Conservation (phyloP, 2,888 invertebrate species). For the Cylindroiulus punctatus region DNA sequence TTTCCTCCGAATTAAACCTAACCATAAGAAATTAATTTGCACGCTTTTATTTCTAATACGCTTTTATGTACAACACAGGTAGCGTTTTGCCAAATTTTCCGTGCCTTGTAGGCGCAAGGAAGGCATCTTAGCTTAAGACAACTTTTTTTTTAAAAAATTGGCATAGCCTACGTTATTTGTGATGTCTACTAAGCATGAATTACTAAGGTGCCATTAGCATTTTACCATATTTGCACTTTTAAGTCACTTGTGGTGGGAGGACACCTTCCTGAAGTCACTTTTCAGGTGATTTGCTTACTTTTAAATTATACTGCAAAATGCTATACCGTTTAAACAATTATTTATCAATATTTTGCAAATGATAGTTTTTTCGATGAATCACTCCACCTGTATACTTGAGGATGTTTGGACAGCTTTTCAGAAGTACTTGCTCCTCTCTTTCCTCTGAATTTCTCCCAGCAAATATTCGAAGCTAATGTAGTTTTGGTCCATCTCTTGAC, state of each 20-base stretch:
- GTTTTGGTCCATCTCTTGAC: conserved; percentile 1
- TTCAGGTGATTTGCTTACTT: too few relatives aligned
- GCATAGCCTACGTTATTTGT: too few relatives aligned
- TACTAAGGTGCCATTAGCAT: too few relatives aligned
- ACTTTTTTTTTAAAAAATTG: too few relatives aligned
- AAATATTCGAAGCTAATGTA: neutral
- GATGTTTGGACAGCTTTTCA: neutral
- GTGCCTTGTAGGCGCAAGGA: neutral
- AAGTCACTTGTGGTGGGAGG: too few relatives aligned
- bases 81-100: neutral
- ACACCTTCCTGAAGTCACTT: too few relatives aligned
- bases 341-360: too few relatives aligned
- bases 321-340: neutral
- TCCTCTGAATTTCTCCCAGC: neutral
- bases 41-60: neutral
- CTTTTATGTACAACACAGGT: neutral
- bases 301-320: too few relatives aligned
- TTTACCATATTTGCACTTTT: too few relatives aligned
- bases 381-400: neutral
- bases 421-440: neutral
- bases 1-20: neutral
- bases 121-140: neutral
- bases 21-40: neutral
- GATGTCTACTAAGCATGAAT: too few relatives aligned
- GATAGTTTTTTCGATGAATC: neutral